Percentiles rank a stretch among this genome's conserved stretches.
These are phyloP conservation scores for Syndactyla subalaris DNA, from an alignment of 2,797 vertebrate species.

Conservation along the genomic window DNA sequence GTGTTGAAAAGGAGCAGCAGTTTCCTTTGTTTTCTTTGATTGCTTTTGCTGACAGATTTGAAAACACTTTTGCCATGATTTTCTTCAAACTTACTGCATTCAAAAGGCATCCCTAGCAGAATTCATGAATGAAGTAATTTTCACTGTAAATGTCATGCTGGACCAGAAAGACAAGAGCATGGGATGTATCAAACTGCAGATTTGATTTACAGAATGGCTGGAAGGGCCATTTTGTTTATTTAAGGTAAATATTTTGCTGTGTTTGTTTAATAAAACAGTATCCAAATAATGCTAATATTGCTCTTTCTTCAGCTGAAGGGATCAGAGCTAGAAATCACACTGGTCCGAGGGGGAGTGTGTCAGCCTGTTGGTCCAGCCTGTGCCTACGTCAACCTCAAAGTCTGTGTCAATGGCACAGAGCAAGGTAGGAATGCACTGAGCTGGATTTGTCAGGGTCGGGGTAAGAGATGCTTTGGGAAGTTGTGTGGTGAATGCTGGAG, in stretches of 20 bases:
- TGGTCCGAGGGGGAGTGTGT: slow-evolving; percentile 81
- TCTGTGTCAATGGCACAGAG: slow-evolving; percentile 83
- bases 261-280: background rate
- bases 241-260: background rate
- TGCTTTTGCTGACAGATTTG: background rate
- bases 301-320: slow-evolving; percentile 87
- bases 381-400: slow-evolving; percentile 87
- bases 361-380: slow-evolving; percentile 84
- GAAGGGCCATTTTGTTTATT: background rate
- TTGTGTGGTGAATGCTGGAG: rapidly evolving
- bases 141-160: background rate
- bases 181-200: background rate
- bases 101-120: background rate
- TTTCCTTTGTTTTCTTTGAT: background rate
- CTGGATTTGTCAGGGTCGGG: background rate
- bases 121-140: background rate
- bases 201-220: background rate
- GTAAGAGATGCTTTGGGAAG: background rate
- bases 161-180: background rate
- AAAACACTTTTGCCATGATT: background rate
- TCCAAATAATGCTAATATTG: background rate
- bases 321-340: slow-evolving; percentile 90
- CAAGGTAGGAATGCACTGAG: slow-evolving; percentile 79
- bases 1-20: background rate
- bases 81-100: background rate